These are phyloP conservation scores for Linurgus olivaceus DNA, from an alignment of 2,797 vertebrate species.

Conservation along the genomic window DNA sequence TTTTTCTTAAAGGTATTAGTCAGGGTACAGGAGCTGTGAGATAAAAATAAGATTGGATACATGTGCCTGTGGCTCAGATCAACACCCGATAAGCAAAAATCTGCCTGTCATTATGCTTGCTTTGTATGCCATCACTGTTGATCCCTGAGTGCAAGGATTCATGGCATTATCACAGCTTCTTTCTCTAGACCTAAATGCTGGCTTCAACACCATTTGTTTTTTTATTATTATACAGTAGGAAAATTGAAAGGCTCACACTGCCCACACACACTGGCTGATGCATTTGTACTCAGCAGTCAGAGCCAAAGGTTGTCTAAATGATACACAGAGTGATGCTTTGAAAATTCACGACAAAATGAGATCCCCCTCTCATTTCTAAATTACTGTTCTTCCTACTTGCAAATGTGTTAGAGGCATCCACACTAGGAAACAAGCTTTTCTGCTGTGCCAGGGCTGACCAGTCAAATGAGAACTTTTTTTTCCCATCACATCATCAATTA, in stretches of 20 bases:
- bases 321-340: neutral
- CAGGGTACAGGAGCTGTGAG: neutral
- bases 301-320: slow-evolving; percentile 49
- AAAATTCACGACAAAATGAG: neutral
- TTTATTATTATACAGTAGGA: slow-evolving; percentile 49
- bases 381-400: neutral
- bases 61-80: neutral
- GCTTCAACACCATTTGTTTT: slow-evolving; percentile 11
- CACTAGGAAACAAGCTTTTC: neutral
- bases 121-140: slow-evolving; percentile 44
- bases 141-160: slow-evolving; percentile 40
- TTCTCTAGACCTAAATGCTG: slow-evolving; percentile 41
- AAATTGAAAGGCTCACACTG: slow-evolving; percentile 33
- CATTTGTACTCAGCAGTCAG: slow-evolving; percentile 32
- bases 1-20: slow-evolving; percentile 9
- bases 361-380: slow-evolving; percentile 10
- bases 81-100: neutral
- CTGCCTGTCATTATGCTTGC: slow-evolving; percentile 50
- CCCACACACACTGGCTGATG: slow-evolving; percentile 17
- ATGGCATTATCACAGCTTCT: slow-evolving; percentile 63
- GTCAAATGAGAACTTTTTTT: neutral
- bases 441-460: neutral
- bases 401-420: neutral
- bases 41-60: slow-evolving; percentile 24
- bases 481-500: neutral